These are phyloP conservation scores for Pterocles orientalis DNA, from an alignment of 2,113 vertebrate genomes.

Conservation along the genomic window DNA sequence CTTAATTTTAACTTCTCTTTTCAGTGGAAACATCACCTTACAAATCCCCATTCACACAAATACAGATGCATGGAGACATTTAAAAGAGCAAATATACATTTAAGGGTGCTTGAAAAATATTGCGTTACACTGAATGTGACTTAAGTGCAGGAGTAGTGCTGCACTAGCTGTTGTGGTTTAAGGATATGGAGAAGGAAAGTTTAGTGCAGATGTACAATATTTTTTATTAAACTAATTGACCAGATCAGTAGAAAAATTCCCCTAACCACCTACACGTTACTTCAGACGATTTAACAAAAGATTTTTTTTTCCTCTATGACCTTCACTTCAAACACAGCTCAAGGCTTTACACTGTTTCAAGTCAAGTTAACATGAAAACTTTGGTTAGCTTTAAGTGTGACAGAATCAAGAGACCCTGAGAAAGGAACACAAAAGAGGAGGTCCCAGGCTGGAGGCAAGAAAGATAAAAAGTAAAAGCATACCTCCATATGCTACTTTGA, in stretches of 20 bases:
- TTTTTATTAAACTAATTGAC: neutral
- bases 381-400: neutral
- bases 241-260: neutral
- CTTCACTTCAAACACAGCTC: neutral
- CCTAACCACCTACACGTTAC: neutral
- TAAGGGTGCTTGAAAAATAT: neutral
- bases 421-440: neutral
- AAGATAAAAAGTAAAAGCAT: neutral
- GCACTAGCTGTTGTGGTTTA: neutral
- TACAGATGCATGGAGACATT: neutral
- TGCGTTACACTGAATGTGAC: no score
- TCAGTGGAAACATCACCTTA: neutral
- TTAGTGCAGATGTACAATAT: neutral
- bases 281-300: neutral
- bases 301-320: neutral
- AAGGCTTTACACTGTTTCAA: neutral
- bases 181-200: fast-evolving
- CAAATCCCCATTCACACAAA: neutral
- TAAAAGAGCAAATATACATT: neutral
- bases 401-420: neutral
- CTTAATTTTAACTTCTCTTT: neutral
- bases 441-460: neutral
- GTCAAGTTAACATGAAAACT: neutral
- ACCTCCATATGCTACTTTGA: neutral
- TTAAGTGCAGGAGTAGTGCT: neutral